Evolutionary conservation across 2,888 invertebrate genomes (phyloP), one percentile per base, ranked within the genome.

Genomic region (Argyresthia albistria): DNA sequence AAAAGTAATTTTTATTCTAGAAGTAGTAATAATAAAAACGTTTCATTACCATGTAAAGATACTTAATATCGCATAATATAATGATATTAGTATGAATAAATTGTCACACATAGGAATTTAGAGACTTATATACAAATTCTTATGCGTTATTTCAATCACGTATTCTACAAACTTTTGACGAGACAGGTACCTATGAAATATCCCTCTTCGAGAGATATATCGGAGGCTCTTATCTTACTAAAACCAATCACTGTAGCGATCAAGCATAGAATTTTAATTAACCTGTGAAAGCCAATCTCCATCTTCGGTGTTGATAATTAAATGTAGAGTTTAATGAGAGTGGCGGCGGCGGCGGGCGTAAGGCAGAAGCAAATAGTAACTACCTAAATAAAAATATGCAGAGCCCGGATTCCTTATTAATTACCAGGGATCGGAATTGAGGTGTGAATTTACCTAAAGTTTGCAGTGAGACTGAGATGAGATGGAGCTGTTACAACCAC

Each of bases 221-320:
- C 53, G 57, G 60, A 61, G 65, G 67, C 69, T 62, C 62, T 65
- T 66, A 69, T 69, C 67, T 68, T 60, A 65, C 63, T 63, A 65
- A 68, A 66, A 62, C 60, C 66, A 67, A 70, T 71, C 67, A 62
- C 57, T 61, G 57, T 52, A 63, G 63, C 60, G 65, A 65, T 25
- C 25, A 25, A 25, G 66, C 67, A 67, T 60, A 69, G 67, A 67
- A 68, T 70, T 73, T 70, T 73, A 78, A 77, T 77, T 69, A 68
- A 69, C 62, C 60, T 58, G 52, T 59, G 58, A 58, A 61, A 62
- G 60, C 57, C 60, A 59, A 70, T 70, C 65, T 55, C 25, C 25
- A 25, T 25, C 59, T 54, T 55, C 56, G 60, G 58, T 54, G 57
- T 55, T 55, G 58, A 59, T 63, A 69, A 72, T 73, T 68, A 69